These are phyloP conservation scores for Anoura caudifer DNA, from an alignment of 2,113 vertebrate species.

Conservation along the genomic window DNA sequence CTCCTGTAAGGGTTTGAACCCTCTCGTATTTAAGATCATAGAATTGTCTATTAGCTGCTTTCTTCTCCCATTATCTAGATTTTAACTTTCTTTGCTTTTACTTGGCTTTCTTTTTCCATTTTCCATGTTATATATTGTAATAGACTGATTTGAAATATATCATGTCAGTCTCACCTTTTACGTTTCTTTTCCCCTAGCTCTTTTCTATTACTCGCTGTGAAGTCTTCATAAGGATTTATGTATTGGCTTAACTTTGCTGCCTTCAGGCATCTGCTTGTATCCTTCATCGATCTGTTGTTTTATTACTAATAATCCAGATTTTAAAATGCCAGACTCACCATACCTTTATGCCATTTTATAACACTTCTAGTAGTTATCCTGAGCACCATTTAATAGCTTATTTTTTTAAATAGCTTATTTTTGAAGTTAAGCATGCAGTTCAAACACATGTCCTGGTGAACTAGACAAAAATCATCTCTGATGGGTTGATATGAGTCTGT, in stretches of 20 bases:
- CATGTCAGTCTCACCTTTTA: background rate
- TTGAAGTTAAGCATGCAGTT: background rate
- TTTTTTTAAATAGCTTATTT: background rate
- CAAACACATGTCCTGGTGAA: background rate
- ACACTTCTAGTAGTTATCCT: background rate
- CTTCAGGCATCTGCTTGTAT: background rate
- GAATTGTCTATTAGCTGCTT: background rate
- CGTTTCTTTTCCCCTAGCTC: background rate
- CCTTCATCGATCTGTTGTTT: conserved; percentile 2
- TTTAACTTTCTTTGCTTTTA: background rate
- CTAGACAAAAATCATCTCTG: background rate
- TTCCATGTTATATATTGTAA: background rate
- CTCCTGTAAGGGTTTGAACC: background rate
- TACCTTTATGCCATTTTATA: conserved; percentile 12
- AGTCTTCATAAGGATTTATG: background rate
- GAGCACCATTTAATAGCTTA: background rate
- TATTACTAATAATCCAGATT: conserved; percentile 42
- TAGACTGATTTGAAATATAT: background rate
- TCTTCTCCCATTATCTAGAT: background rate
- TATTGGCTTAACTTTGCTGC: conserved; percentile 4
- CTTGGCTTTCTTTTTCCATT: background rate
- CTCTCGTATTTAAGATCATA: background rate
- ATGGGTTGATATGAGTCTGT: background rate
- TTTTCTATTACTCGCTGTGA: conserved; percentile 8
- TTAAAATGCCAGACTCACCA: background rate